Evolutionary conservation across 2,113 vertebrate species (phyloP).

Genomic region (Chloropsis hardwickii): DNA sequence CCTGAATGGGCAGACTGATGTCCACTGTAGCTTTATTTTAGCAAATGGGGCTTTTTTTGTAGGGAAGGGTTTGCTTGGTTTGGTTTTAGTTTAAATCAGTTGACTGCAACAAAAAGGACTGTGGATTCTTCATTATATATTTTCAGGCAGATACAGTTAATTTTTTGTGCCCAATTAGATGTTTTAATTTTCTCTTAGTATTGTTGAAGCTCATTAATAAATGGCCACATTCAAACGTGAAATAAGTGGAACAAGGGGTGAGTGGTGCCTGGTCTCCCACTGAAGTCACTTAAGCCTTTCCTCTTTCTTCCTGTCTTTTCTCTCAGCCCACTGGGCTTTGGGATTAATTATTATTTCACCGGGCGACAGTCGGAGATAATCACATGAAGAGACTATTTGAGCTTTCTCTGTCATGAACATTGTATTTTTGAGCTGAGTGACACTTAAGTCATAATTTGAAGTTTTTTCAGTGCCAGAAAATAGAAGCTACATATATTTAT

Average conservation of each 20-base stretch:
- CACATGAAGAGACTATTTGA: neutral
- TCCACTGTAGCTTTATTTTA: neutral
- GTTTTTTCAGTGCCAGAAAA: neutral
- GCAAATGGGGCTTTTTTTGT: fast-evolving
- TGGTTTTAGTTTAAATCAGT: neutral
- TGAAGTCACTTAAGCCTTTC: neutral
- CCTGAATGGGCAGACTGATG: neutral
- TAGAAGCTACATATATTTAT: neutral
- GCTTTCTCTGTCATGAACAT: neutral
- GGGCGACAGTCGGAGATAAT: neutral
- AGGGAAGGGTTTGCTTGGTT: neutral
- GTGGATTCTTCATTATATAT: neutral
- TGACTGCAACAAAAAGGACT: neutral
- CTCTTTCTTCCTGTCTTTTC: neutral
- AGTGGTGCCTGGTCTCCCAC: neutral
- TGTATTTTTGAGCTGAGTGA: neutral
- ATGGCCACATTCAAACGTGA: neutral
- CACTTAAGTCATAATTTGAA: neutral
- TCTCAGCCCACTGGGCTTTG: neutral
- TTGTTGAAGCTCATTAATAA: neutral
- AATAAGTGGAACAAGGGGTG: neutral
- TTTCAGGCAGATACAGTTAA: neutral
- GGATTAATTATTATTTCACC: neutral
- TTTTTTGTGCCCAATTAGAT: neutral
- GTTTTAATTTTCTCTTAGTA: neutral